Conservation (phyloP, 2,888 invertebrate genomes). For the Fissipunctia ypsillon region DNA sequence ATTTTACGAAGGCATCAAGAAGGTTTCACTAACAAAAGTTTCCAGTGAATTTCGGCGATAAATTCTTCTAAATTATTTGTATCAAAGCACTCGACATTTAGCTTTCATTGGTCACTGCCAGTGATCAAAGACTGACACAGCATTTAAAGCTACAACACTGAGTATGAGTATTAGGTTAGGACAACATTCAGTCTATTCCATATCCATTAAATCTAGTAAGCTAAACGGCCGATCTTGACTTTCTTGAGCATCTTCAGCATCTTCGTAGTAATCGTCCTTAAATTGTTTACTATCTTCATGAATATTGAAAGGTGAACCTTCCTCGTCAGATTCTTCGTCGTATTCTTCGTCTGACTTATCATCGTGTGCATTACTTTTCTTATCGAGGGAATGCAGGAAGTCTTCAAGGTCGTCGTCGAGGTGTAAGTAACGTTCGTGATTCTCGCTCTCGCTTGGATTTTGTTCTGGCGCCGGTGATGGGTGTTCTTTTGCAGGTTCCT, state of each 20-base stretch:
- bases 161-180: conserved; percentile 70
- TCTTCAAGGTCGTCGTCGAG: conserved; percentile 82
- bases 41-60: conserved; percentile 59
- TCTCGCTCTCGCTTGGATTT: conserved; percentile 75
- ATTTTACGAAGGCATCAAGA: conserved; percentile 24
- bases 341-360: conserved; percentile 70
- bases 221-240: conserved; percentile 78
- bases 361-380: conserved; percentile 66
- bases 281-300: conserved; percentile 59
- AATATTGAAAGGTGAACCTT: conserved; percentile 53
- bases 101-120: conserved; percentile 59
- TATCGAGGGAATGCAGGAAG: conserved; percentile 78
- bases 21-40: conserved; percentile 12
- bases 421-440: conserved; percentile 75
- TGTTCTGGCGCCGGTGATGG: conserved; percentile 64
- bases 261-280: conserved; percentile 74
- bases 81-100: conserved; percentile 56
- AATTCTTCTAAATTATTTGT: conserved; percentile 80
- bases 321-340: conserved; percentile 52
- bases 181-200: conserved; percentile 84
- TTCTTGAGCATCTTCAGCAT: conserved; percentile 67
- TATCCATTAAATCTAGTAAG: conserved; percentile 86
- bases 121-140: conserved; percentile 68
- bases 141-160: conserved; percentile 72
- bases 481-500: conserved; percentile 61